Percentiles rank a stretch among this genome's conserved stretches.
Evolutionary conservation across 2,888 invertebrate genomes (phyloP).

Genomic region (Ditylenchus weischeri): DNA sequence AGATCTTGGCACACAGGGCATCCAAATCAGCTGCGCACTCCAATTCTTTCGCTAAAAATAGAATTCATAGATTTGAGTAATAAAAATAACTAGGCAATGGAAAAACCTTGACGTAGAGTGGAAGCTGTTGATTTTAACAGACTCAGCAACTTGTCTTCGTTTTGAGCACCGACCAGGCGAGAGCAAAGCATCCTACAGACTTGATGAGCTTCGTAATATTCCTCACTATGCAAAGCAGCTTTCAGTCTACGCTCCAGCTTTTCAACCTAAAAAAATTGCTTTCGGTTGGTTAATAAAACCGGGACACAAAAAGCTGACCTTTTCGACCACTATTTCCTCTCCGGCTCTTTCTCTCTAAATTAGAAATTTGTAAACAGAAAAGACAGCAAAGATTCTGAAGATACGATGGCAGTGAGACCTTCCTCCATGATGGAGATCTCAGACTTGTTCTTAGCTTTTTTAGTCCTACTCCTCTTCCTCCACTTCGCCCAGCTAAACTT

Average conservation of each 20-base stretch:
- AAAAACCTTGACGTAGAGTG: slow-evolving; percentile 10
- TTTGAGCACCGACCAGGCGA: slow-evolving; percentile 31
- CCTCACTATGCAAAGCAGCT: slow-evolving; percentile 34
- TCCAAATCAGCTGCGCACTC: slow-evolving; percentile 31
- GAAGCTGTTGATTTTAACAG: slow-evolving; percentile 35
- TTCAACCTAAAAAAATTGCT: slow-evolving; percentile 17
- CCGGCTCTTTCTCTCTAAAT: no score
- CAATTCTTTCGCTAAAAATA: slow-evolving; percentile 25
- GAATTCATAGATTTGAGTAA: neutral
- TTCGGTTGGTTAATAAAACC: no score
- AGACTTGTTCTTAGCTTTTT: no score
- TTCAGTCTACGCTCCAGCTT: slow-evolving; percentile 26
- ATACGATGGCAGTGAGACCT: no score
- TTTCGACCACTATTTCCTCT: no score
- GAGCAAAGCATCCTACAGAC: slow-evolving; percentile 40
- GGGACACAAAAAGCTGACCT: no score
- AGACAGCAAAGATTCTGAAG: no score
- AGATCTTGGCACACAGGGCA: slow-evolving; percentile 30
- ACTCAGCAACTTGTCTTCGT: slow-evolving; percentile 33
- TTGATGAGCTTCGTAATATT: slow-evolving; percentile 53
- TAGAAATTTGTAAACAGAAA: no score
- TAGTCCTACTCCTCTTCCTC: no score
- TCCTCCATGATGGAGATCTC: no score
- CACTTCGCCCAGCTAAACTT: no score
- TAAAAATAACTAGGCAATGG: neutral